A percentile compares a stretch with the other conserved stretches of the same genome.
Conservation (phyloP, 2,888 invertebrate genomes). For the Pollenia griseotomentosa region DNA sequence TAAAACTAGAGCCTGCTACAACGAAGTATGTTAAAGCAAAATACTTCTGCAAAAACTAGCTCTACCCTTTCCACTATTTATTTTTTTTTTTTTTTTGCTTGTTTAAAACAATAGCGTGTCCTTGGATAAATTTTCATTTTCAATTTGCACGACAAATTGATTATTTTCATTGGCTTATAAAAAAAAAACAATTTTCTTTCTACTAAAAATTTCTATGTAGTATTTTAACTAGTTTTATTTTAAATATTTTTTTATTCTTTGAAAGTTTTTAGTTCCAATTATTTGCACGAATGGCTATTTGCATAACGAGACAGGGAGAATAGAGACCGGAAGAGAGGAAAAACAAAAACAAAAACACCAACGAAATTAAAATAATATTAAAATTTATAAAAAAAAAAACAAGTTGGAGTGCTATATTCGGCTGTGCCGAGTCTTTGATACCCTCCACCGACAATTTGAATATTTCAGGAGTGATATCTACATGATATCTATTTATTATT, state of each 20-base stretch:
- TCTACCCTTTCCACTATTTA: background rate
- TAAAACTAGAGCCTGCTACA: background rate
- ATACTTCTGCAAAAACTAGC: background rate
- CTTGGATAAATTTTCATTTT: conserved; percentile 67
- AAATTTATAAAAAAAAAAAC: conserved; percentile 11
- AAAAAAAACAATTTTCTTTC: background rate
- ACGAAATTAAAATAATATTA: conserved; percentile 28
- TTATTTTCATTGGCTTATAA: conserved; percentile 70
- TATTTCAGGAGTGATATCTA: too few species aligned
- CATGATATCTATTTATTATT: too few species aligned
- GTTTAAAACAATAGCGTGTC: conserved; percentile 46
- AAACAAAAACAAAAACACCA: background rate
- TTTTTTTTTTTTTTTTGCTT: conserved; percentile 18
- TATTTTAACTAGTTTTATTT: conserved; percentile 31
- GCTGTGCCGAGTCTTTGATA: too few species aligned
- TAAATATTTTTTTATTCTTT: conserved; percentile 4
- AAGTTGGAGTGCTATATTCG: too few species aligned
- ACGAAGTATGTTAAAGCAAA: conserved; percentile 3
- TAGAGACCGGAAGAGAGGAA: background rate
- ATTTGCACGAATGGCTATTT: conserved; percentile 62
- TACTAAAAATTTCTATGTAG: background rate
- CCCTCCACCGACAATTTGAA: too few species aligned
- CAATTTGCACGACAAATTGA: conserved; percentile 73
- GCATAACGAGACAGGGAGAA: background rate
- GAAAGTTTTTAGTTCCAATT: conserved; percentile 60